phyloP scores from a whole-genome alignment of 2,797 vertebrate species.

The Acrocephalus scirpaceus region DNA sequence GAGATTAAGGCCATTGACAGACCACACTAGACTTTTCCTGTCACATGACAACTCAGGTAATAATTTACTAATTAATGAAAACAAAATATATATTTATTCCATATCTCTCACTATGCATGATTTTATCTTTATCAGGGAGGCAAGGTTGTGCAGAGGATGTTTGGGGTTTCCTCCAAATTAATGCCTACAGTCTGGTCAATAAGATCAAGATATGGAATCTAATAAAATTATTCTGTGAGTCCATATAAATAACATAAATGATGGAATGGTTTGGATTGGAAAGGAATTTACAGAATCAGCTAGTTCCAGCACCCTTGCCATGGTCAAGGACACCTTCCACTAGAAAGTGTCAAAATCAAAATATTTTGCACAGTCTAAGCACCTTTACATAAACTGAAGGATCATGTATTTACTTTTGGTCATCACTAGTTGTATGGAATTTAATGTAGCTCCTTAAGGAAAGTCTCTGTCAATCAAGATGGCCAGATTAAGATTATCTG shows the following conservation, averaged over 20 bases:
- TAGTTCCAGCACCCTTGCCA: neutral
- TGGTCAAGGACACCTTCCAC: neutral
- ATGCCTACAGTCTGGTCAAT: neutral
- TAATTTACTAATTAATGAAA: neutral
- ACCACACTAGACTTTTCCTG: neutral
- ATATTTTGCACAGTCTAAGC: neutral
- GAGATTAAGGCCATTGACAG: neutral
- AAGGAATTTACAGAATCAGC: neutral
- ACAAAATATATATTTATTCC: neutral
- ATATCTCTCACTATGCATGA: neutral
- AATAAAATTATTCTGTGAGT: neutral
- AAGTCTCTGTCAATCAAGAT: neutral
- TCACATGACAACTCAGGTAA: neutral
- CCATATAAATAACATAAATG: neutral
- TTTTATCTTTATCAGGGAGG: neutral
- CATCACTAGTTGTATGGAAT: neutral
- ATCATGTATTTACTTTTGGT: neutral
- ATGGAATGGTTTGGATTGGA: neutral
- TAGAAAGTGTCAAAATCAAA: neutral
- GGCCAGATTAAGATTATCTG: neutral
- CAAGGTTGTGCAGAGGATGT: accelerated
- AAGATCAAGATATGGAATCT: neutral
- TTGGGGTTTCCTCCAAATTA: accelerated
- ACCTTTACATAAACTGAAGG: neutral
- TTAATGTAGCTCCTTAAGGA: neutral